Base-by-base conservation (phyloP, 2,113 vertebrate genomes). In the Hippolais icterina region DNA sequence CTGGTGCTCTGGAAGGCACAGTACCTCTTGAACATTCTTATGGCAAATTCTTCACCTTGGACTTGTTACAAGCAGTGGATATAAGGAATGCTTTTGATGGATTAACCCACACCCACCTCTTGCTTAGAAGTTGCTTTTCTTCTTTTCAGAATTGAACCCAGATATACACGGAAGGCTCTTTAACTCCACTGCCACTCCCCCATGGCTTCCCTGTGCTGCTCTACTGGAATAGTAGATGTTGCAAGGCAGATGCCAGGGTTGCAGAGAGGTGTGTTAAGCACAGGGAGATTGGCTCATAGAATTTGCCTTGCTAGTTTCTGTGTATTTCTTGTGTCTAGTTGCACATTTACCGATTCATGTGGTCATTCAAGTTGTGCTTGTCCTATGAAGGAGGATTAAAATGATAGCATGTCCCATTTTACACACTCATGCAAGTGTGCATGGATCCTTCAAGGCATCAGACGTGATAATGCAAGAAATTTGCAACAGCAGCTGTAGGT, bases 101-200 rank as follows among this genome's bases (percentile, higher is more conserved):
- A 12, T 49, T 90, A 94, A 74, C 8, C 12, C 15, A 9, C 20
- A 12, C 7, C 15, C 13, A 12, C 29, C 18, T 63, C 42, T 72
- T 93, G 42, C 41, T 39, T 88, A 68, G 75, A 56, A 52, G 6
- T 16, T 50, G 31, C 16, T 79, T 82, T 75, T 54, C 44, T 66
- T 70, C 31, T 31, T 69, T 56, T 12, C 33, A 78, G 31, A 68
- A 16, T 28, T 64, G 28, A 89, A 28, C 28, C 12, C 42, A 27
- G 25, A 57, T 12, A 18, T 42, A 15, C 0, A 69, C 41, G 23
- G 61, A 19, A 17, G 61, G 17, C 46, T 72, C 29, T 80, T 83
- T n/a, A 74, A 2, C 17, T 29, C 39, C 0, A 0, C 52, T 74
- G 37, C 71, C 13, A 1, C 20, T 25, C 13, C 29, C 16, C 17